Percentiles rank a stretch among this genome's conserved stretches.
Evolutionary conservation across 2,113 vertebrate species (phyloP).

Genomic region (Boulengeromyrus knoepffleri): DNA sequence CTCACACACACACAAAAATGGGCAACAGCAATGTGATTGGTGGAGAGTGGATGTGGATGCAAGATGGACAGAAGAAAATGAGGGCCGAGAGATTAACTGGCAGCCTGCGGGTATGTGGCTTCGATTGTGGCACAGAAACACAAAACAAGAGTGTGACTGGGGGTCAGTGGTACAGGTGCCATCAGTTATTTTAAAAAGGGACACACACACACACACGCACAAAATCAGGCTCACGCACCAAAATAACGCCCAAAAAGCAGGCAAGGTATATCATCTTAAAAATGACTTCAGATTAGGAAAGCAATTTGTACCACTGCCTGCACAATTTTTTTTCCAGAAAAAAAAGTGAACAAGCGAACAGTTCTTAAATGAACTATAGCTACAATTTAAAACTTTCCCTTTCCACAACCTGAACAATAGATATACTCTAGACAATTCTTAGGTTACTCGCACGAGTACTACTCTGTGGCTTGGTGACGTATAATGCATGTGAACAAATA

Average conservation of each 20-base stretch:
- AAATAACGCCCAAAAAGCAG: background rate
- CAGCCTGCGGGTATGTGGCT: background rate
- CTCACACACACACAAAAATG: background rate
- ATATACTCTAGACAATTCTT: background rate
- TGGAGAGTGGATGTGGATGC: background rate
- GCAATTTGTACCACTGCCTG: background rate
- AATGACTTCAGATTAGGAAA: slow-evolving; percentile 4
- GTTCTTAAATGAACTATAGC: background rate
- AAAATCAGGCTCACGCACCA: background rate
- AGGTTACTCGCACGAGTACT: background rate
- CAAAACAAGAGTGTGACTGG: background rate
- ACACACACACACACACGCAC: background rate
- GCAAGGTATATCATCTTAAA: background rate
- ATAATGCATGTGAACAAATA: background rate
- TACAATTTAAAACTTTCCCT: background rate
- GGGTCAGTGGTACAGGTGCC: background rate
- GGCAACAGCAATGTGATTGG: background rate
- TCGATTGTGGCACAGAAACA: background rate
- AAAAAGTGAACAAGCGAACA: background rate
- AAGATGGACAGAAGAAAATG: background rate
- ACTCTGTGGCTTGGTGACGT: background rate
- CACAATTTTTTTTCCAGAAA: background rate
- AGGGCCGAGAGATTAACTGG: background rate
- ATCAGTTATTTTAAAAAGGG: background rate
- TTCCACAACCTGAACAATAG: background rate